Conservation (phyloP, 2,797 vertebrate genomes). For the Lagocephalus sceleratus region DNA sequence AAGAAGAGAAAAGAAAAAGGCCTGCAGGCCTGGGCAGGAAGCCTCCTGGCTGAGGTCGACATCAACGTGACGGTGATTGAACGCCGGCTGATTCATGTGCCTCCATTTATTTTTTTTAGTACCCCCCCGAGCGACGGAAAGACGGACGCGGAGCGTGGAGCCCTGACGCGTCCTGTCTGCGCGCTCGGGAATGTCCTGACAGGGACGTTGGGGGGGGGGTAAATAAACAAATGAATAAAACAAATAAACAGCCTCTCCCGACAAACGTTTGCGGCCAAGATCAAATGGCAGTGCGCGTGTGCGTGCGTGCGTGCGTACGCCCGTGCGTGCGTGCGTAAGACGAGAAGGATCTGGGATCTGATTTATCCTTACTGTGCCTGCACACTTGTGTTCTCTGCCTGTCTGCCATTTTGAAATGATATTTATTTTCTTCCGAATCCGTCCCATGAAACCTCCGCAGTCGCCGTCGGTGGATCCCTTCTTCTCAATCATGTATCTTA, state of each 20-base stretch:
- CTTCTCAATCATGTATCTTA: background rate
- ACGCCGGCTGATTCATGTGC: conserved; percentile 53
- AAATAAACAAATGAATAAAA: too few relatives aligned
- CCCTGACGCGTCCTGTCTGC: conserved; percentile 27
- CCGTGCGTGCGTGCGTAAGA: background rate
- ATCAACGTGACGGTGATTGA: conserved; percentile 52
- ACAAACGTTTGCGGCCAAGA: conserved; percentile 17
- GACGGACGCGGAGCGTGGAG: conserved; percentile 30
- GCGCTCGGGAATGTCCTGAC: conserved; percentile 29
- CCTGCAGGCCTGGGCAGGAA: conserved; percentile 25
- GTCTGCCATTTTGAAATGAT: conserved; percentile 77
- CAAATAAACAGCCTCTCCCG: conserved; percentile 18
- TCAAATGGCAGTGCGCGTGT: conserved; percentile 7
- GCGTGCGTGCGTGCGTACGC: background rate
- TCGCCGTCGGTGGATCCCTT: background rate
- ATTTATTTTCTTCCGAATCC: background rate
- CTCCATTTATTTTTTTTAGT: conserved; percentile 55
- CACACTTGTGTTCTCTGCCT: conserved; percentile 48
- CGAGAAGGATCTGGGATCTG: conserved; percentile 28
- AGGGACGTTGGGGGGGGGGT: background rate
- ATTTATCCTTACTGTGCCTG: conserved; percentile 49
- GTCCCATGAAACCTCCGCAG: too few relatives aligned
- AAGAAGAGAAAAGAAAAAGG: too few relatives aligned
- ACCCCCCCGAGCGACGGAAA: conserved; percentile 45
- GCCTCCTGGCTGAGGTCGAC: conserved; percentile 33